Base-by-base conservation (phyloP, 1,140 invertebrate species). In the Yoshiicerus persimilis region DNA sequence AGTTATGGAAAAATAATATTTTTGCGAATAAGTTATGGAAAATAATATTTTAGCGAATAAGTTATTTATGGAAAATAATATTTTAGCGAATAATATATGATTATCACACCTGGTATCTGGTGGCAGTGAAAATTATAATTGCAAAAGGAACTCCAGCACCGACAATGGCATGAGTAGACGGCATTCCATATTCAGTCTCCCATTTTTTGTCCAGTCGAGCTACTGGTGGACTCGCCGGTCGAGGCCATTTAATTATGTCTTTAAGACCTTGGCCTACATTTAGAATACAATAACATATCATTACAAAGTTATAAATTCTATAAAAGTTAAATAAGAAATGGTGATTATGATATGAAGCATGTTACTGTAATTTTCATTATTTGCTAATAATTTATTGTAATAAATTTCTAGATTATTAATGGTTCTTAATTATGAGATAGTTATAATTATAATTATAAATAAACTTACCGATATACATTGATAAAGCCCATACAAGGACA, bases 151-250 rank as follows among this genome's bases (percentile, higher is more conserved):
- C 96, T 0, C 96, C 95, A 25, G 97, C 94, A 4, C 95, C 96
- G 66, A 97, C 96, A 96, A 98, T 97, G 4, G 97, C 97, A 93
- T 98, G 97, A 5, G 94, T 94, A 6, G 94, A 94, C 5, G 97
- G 97, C 96, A 98, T 97, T 32, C 97, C 97, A 94, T 97, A 98
- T 92, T 98, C 97, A 88, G 96, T 92, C 0, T 95, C 94, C 96
- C 96, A 98, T 94, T 96, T 98, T 30, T 94, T 94, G 92, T 98
- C 97, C 20, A 98, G 92, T 90, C 96, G 94, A 83, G 96, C 93
- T 9, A 96, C 97, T 2, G 97, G 97, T 80, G 96, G 96, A 89
- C 94, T 95, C 0, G 95, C 93, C 0, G 97, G 97, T 90, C 97
- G 94, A 9, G 97, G 96, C 95, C 96, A 97, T 90, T 95, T 92